Evolutionary conservation across 2,113 vertebrate genomes (phyloP), one percentile per base, ranked within the genome.

Genomic region (Paratilapia polleni): DNA sequence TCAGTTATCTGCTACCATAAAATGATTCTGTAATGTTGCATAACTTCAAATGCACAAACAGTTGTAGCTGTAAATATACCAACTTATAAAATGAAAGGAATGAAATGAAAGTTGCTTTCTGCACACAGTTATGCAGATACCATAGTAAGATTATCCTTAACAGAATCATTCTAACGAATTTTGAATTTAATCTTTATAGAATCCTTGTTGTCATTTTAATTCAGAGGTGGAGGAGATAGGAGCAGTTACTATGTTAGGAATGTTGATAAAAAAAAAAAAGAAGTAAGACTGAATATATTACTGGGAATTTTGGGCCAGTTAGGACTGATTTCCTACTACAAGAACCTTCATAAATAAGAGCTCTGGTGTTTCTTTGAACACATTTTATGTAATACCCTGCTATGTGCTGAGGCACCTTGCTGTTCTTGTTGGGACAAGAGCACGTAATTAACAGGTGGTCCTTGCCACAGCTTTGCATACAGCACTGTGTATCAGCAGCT

Each of bases 361-460:
- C 8, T 34, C 47, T 77, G 20, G 26, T 26, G 26, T 83, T 68
- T 59, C 19, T 83, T 70, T 82, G 63, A 68, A 61, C 41, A 81
- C 8, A 75, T 19, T 34, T 78, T 58, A 74, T 84, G 83, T n/a
- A 76, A 52, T 31, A 68, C 41, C 8, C 19, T 26, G 31, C 34
- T 20, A 6, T 80, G 66, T 9, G 10, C 10, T 49, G 43, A 66
- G 73, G 5, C 74, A 85, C 75, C 34, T 22, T 57, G 62, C 80
- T 80, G 59, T 76, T 90, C 89, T 88, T 94, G 92, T 92, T 73
- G 58, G 82, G 82, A 90, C 94, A 92, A 57, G 91, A 94, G 19
- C 43, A 41, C 22, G 82, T 93, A 93, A 93, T 90, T 87, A 91
- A 81, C 73, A 95, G 85, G 88, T 95, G 89, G 88, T 77, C 88